These are phyloP conservation scores for Spodoptera littoralis DNA, from an alignment of 2,888 invertebrate genomes.

Conservation along the genomic window DNA sequence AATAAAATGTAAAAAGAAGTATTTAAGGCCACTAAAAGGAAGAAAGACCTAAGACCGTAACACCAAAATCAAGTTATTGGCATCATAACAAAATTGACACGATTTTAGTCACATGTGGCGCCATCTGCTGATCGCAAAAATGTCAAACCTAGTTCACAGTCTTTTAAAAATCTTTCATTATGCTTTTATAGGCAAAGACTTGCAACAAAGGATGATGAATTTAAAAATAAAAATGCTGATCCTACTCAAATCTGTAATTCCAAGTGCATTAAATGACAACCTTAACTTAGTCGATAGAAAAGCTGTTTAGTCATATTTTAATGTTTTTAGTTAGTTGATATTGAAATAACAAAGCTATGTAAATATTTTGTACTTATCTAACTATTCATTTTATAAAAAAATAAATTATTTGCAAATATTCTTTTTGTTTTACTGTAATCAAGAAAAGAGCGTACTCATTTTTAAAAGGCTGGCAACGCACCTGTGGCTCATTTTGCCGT, in stretches of 20 bases:
- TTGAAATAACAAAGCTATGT: conserved; percentile 66
- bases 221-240: background rate
- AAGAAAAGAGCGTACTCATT: too few species aligned
- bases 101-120: too few species aligned
- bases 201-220: background rate
- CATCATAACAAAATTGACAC: too few species aligned
- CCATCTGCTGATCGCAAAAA: too few species aligned
- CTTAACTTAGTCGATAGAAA: conserved; percentile 47
- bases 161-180: too few species aligned
- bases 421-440: conserved; percentile 7
- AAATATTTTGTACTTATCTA: conserved; percentile 71
- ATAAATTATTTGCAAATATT: conserved; percentile 67
- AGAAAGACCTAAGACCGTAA: too few species aligned
- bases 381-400: conserved; percentile 61
- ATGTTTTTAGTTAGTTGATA: conserved; percentile 53
- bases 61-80: too few species aligned
- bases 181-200: background rate
- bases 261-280: conserved; percentile 1
- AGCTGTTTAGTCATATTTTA: conserved; percentile 56
- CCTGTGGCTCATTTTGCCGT: too few species aligned
- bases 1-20: too few species aligned
- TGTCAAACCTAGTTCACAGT: too few species aligned
- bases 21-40: too few species aligned
- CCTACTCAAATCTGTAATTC: background rate
- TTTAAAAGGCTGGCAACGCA: too few species aligned